Conservation (phyloP, 1,140 invertebrate species). For the Panagrolaimus sp. region DNA sequence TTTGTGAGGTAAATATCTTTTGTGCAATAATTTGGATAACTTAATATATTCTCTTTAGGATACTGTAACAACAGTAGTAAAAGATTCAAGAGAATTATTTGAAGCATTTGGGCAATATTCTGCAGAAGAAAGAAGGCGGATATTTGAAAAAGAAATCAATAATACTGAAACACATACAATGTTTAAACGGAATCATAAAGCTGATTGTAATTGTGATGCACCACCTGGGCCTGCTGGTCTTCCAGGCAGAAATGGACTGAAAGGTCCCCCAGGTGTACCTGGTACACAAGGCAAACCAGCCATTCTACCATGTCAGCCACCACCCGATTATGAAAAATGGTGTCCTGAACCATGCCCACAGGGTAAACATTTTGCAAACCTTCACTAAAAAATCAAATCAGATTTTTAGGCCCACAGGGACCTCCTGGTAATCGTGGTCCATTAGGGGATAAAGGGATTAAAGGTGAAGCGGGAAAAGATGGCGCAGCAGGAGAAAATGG, state of each 20-base stretch:
- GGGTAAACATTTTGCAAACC: no score
- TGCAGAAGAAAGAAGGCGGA: background rate
- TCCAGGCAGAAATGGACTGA: constrained; percentile 35
- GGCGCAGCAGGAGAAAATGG: constrained; percentile 26
- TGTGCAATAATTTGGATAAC: no score
- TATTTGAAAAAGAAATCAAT: background rate
- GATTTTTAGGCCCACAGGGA: constrained; percentile 35
- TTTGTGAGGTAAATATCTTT: constrained; percentile 25
- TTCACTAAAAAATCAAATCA: no score
- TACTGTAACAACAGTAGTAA: background rate
- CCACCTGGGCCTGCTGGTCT: constrained; percentile 1
- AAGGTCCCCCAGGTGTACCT: constrained; percentile 31
- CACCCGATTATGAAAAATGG: constrained; percentile 46
- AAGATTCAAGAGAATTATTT: constrained; percentile 5
- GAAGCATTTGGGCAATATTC: background rate
- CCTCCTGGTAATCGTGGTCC: constrained; percentile 26
- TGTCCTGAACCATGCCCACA: constrained; percentile 42
- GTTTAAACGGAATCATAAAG: background rate
- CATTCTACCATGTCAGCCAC: constrained; percentile 39
- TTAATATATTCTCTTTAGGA: background rate
- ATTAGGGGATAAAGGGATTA: constrained; percentile 23
- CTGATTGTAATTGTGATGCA: background rate
- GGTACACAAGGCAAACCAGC: constrained; percentile 51
- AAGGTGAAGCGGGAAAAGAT: constrained; percentile 29
- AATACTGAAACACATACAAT: background rate